Base-by-base conservation (phyloP, 2,797 vertebrate genomes). In the Nannoperca obscura region DNA sequence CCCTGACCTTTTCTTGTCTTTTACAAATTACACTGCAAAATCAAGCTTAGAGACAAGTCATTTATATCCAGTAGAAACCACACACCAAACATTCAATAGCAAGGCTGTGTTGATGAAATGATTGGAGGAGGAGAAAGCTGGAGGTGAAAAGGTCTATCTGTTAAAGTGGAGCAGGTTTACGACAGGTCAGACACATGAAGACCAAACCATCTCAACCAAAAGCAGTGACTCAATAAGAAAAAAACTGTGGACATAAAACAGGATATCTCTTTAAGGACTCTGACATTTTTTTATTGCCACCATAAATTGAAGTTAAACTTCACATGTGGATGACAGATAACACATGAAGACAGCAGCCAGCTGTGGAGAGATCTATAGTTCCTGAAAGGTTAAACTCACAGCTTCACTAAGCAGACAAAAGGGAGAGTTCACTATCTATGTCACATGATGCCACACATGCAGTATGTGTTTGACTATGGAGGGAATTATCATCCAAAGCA, bases 351-450 rank as follows among this genome's bases (percentile, higher is more conserved):
- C 34, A 12, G 32, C 69, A 67, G 68, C 36, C 67, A 44, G 78
- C 76, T 74, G 76, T 46, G 27, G 38, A 52, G 22, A 76, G 75
- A 82, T 75, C 81, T 73, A 76, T 50, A 5, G 55, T 19, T 60
- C 42, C 53, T 52, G 44, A 87, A 79, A 86, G 86, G 77, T 87
- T 82, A 71, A 81, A 80, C 74, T 81, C 64, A 42, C 67, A 67
- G 79, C 81, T 55, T 60, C 74, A 68, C 53, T 61, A 66, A 74
- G 61, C 78, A 63, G 75, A 66, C 71, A 46, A 44, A 22, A 60
- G 34, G 34, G 50, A 13, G 74, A 59, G 66, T 73, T 70, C 47
- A 70, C 22, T 3, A 20, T 1, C 62, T 58, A 14, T 57, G 59
- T 80, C 55, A 83, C 81, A 57, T 53, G 62, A 44, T 11, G 17